Evolutionary conservation across 1,140 invertebrate species (phyloP).

Genomic region (Drosophila baimaii): DNA sequence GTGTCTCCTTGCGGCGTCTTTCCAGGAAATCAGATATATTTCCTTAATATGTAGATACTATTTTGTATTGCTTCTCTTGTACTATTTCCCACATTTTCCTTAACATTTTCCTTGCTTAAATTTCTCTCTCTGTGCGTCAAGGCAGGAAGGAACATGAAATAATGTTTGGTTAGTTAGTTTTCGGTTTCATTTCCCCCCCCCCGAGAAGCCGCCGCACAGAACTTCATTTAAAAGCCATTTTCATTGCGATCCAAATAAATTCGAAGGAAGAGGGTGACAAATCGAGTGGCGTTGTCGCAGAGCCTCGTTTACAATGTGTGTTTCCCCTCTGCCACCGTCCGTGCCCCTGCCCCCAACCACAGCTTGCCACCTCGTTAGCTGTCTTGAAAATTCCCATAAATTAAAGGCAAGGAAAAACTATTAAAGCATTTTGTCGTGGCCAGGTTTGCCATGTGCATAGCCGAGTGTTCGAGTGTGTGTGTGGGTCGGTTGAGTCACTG

Average conservation of each 20-base stretch:
- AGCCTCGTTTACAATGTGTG: constrained; percentile 49
- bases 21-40: too few species aligned
- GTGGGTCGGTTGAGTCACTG: constrained; percentile 18
- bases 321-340: neutral
- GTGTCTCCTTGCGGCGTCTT: too few species aligned
- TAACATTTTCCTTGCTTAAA: neutral
- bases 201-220: constrained; percentile 39
- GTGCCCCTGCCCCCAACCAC: neutral
- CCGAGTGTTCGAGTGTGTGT: constrained; percentile 25
- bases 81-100: neutral
- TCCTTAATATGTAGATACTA: neutral
- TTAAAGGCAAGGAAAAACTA: constrained; percentile 80
- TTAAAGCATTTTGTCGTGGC: constrained; percentile 71
- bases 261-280: constrained; percentile 12
- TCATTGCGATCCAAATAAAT: constrained; percentile 55
- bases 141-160: constrained; percentile 1
- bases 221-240: constrained; percentile 79
- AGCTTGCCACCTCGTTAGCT: constrained; percentile 28
- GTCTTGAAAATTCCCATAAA: constrained; percentile 75
- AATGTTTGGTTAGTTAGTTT: constrained; percentile 45
- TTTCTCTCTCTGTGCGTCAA: neutral
- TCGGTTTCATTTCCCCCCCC: constrained; percentile 25
- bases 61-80: neutral
- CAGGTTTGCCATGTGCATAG: constrained; percentile 7
- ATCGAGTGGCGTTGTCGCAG: constrained; percentile 29